Base-by-base conservation (phyloP, 2,797 vertebrate species). In the Silurus aristotelis region DNA sequence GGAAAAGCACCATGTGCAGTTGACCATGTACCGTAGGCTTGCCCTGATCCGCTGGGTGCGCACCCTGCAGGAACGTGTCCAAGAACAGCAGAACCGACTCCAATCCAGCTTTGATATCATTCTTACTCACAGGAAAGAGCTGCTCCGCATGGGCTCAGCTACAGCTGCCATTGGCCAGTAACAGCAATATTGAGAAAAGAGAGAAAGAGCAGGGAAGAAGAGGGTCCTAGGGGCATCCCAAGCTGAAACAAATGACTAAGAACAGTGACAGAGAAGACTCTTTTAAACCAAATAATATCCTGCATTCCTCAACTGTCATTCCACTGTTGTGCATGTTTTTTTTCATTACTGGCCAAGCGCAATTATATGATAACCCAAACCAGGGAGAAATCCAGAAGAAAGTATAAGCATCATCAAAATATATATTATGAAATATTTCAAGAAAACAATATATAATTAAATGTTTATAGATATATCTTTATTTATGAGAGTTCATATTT, bases 1-100 rank as follows among this genome's bases (percentile, higher is more conserved):
- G 92, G 97, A 99, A 94, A 98, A 97, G 91, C 97, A 99, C 87
- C 98, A 98, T 43, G 92, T 95, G 84, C 98, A 98, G 92, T 91
- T 99, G 91, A 97, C 97, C 92, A 99, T 99, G 98, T 99, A 99
- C 91, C 97, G 98, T 13, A 96, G 98, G 17, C 91, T 99, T 93
- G 97, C 97, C 0, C 93, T 99, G 91, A 96, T 99, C 88, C 97
- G 97, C 89, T 99, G 97, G 97, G 96, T 99, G 86, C 96, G 97
- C 52, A 93, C 96, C 71, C 95, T 99, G 87, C 97, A 98, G 94
- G 91, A 94, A 90, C 96, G 93, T 0, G 91, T 99, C 19, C 93
- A 95, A 87, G 96, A 98, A 89, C 98, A 99, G 93, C 98, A 99
- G 95, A 95, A 96, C 93, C 96, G 97, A 2, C 92, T 99, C 90